Evolutionary conservation across 2,888 invertebrate species (phyloP).

Genomic region (Zygaena filipendulae): DNA sequence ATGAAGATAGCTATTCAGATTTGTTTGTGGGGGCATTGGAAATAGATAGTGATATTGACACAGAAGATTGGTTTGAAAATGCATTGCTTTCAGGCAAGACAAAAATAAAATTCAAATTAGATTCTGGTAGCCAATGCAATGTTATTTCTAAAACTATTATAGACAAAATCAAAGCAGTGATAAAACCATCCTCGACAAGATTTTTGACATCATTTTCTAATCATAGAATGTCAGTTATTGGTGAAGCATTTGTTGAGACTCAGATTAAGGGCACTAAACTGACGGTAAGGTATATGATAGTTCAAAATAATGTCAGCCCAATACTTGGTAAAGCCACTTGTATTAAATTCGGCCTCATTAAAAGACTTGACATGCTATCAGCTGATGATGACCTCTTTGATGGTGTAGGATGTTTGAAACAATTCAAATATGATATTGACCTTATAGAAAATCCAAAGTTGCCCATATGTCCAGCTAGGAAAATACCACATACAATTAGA

Average conservation of each 20-base stretch:
- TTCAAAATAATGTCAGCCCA: conserved; percentile 2
- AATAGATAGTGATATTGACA: not conserved
- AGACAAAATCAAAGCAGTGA: not conserved
- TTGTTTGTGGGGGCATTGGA: not conserved
- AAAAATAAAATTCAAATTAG: not conserved
- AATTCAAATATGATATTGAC: conserved; percentile 8
- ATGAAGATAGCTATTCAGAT: not conserved
- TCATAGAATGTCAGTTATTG: not conserved
- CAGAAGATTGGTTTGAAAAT: not conserved
- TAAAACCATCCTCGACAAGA: not conserved
- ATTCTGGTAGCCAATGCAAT: not conserved
- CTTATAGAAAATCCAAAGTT: conserved; percentile 9
- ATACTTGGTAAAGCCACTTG: conserved; percentile 6
- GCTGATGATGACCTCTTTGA: conserved; percentile 5
- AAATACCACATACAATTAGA: not conserved
- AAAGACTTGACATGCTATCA: not conserved
- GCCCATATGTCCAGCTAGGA: conserved; percentile 1
- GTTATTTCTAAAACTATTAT: not conserved
- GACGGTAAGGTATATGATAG: not conserved
- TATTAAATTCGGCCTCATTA: conserved; percentile 3
- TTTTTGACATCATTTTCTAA: not conserved
- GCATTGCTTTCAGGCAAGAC: not conserved
- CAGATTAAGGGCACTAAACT: not conserved
- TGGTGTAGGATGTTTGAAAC: conserved; percentile 8
- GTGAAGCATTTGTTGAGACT: not conserved